Evolutionary conservation across 2,888 invertebrate species (phyloP).

Genomic region (Zygothrica quintamaculata): DNA sequence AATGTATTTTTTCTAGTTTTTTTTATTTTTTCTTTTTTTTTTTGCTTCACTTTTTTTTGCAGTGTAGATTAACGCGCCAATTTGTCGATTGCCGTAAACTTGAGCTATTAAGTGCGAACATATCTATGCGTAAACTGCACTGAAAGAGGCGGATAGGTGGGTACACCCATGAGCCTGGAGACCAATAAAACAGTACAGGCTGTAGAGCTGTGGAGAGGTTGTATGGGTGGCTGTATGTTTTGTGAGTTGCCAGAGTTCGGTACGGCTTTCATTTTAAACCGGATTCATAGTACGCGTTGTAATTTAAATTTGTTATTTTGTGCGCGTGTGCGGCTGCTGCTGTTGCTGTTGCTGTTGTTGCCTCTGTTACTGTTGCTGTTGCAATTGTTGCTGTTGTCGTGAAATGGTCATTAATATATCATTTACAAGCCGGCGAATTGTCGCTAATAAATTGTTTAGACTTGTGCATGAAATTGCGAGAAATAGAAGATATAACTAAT

Average conservation of each 20-base stretch:
- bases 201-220: conserved; percentile 16
- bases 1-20: conserved; percentile 5
- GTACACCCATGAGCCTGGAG: conserved; percentile 17
- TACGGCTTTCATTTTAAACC: conserved; percentile 71
- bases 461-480: conserved; percentile 31
- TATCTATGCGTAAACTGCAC: conserved; percentile 59
- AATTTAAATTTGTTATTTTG: conserved; percentile 76
- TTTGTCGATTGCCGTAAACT: conserved; percentile 80
- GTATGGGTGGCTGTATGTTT: conserved; percentile 36
- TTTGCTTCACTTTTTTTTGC: conserved; percentile 22
- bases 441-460: conserved; percentile 74
- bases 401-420: conserved; percentile 77
- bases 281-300: conserved; percentile 65
- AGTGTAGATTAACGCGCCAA: conserved; percentile 69
- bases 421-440: conserved; percentile 77
- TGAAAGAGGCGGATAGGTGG: conserved; percentile 40
- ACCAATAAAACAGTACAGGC: no score
- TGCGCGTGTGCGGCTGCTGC: conserved; percentile 64
- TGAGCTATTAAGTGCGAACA: conserved; percentile 81
- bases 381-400: conserved; percentile 41
- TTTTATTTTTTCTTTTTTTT: conserved; percentile 3
- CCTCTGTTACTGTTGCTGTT: conserved; percentile 17
- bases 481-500: conserved; percentile 30
- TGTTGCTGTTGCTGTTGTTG: conserved; percentile 20
- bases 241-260: not conserved